These are phyloP conservation scores for Podarcis siculus DNA, from an alignment of 2,797 vertebrate genomes.

Conservation along the genomic window DNA sequence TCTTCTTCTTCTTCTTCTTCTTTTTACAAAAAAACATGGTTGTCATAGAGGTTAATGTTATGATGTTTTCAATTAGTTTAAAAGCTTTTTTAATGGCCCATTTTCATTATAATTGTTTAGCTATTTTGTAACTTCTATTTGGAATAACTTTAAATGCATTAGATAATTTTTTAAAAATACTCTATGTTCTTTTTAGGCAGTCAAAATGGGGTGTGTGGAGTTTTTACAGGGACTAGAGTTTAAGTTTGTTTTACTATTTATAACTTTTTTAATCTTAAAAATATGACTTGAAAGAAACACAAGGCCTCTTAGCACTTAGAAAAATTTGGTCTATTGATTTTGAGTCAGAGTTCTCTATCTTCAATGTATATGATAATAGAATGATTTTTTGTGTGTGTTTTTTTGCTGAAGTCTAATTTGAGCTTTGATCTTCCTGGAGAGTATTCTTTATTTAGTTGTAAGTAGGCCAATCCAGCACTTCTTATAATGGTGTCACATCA, in stretches of 20 bases:
- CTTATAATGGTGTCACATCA: background rate
- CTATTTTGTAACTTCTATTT: slow-evolving; percentile 61
- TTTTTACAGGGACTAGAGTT: slow-evolving; percentile 31
- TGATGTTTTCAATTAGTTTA: slow-evolving; percentile 62
- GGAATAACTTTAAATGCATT: slow-evolving; percentile 35
- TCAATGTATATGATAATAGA: background rate
- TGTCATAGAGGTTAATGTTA: slow-evolving; percentile 56
- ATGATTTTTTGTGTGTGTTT: too few relatives aligned
- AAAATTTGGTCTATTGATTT: slow-evolving; percentile 16
- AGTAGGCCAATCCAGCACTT: background rate
- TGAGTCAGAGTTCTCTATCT: slow-evolving; percentile 1
- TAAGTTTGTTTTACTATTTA: background rate
- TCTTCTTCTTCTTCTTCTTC: background rate
- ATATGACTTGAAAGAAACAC: rapidly evolving
- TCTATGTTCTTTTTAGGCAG: slow-evolving; percentile 39
- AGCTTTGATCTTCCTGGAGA: background rate
- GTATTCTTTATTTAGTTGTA: background rate
- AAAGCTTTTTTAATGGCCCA: slow-evolving; percentile 61
- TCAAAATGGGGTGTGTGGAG: background rate
- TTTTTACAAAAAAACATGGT: background rate
- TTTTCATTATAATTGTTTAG: slow-evolving; percentile 53
- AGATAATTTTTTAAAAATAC: slow-evolving; percentile 32
- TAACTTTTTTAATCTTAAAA: background rate
- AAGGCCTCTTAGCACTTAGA: background rate
- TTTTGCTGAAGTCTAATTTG: background rate